Percentiles rank a stretch among this genome's conserved stretches.
Evolutionary conservation across 2,113 vertebrate species (phyloP).

Genomic region (Vulpes lagopus): DNA sequence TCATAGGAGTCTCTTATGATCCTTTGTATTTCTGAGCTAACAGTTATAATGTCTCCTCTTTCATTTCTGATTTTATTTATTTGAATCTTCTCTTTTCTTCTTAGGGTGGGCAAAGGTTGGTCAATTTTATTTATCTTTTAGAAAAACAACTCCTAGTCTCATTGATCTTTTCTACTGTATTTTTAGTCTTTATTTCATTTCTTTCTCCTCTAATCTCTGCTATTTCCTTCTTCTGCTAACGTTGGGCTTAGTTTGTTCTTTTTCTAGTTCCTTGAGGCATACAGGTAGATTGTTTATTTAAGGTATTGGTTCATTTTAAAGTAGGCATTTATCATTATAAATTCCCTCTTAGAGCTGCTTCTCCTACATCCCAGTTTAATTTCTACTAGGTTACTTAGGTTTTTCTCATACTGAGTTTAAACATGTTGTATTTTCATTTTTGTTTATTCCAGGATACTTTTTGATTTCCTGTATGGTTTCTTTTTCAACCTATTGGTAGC

Average conservation of each 20-base stretch:
- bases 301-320: not conserved
- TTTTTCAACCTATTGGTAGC: not conserved
- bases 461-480: not conserved
- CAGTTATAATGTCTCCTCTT: not conserved
- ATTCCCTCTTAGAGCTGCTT: not conserved
- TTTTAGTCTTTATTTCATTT: not conserved
- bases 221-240: not conserved
- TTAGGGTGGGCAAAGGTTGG: not conserved
- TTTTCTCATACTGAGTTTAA: not conserved
- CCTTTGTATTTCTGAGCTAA: not conserved
- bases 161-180: not conserved
- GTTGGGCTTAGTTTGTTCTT: not conserved
- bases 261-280: not conserved
- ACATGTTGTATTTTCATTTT: not conserved
- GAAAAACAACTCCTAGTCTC: not conserved
- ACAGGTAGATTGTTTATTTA: not conserved
- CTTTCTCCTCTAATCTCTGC: not conserved
- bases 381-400: not conserved
- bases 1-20: not conserved
- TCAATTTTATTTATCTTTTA: not conserved
- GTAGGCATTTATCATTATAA: not conserved
- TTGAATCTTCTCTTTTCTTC: not conserved
- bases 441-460: not conserved
- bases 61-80: slow-evolving; percentile 9
- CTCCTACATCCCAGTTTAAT: not conserved